phyloP scores from a whole-genome alignment of 2,797 vertebrate genomes.

The Orientallactaga sibirica region DNA sequence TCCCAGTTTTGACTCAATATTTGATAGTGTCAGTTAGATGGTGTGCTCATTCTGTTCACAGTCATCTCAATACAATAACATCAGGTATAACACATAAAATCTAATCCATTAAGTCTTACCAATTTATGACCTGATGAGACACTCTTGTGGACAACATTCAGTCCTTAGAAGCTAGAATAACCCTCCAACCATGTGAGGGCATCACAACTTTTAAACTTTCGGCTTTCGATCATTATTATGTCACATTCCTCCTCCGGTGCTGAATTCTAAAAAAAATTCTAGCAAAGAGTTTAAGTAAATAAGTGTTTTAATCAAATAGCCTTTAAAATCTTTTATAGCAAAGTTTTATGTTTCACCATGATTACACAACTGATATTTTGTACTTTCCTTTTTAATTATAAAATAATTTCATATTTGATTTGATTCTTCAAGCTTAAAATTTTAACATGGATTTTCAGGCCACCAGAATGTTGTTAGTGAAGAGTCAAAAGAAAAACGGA shows the following conservation, averaged over 20 bases:
- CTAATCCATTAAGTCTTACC: constrained; percentile 86
- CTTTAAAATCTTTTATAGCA: constrained; percentile 84
- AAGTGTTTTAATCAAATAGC: constrained; percentile 84
- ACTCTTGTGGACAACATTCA: constrained; percentile 86
- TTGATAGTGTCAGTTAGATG: constrained; percentile 80
- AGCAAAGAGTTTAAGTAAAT: constrained; percentile 87
- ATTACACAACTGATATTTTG: constrained; percentile 82
- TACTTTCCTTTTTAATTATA: constrained; percentile 76
- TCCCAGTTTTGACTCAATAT: constrained; percentile 75
- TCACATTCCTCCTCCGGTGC: constrained; percentile 87
- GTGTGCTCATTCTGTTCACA: constrained; percentile 82
- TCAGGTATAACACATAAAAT: constrained; percentile 86
- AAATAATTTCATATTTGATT: constrained; percentile 81
- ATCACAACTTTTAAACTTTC: constrained; percentile 86
- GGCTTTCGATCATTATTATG: constrained; percentile 86
- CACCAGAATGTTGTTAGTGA: constrained; percentile 75
- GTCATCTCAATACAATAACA: constrained; percentile 86
- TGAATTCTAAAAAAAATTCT: constrained; percentile 87
- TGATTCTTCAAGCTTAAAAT: constrained; percentile 79
- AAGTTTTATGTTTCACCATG: constrained; percentile 83
- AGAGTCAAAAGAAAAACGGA: constrained; percentile 78
- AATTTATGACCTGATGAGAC: constrained; percentile 87
- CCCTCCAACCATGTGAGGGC: constrained; percentile 86
- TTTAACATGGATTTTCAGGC: constrained; percentile 78
- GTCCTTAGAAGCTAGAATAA: constrained; percentile 86